phyloP scores from a whole-genome alignment of 2,888 invertebrate genomes.

The Melolontha melolontha region DNA sequence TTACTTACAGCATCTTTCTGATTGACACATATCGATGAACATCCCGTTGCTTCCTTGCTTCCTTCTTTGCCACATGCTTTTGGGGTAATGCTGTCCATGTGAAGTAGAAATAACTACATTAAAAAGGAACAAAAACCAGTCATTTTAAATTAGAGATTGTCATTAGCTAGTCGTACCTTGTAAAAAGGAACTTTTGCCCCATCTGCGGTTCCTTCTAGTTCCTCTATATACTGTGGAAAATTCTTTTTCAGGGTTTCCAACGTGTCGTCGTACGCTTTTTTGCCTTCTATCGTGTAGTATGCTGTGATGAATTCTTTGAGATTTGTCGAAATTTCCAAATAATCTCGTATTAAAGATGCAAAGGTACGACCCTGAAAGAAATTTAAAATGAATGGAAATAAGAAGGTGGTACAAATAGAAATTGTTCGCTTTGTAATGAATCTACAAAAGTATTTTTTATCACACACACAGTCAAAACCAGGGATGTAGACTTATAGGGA shows the following conservation, averaged over 20 bases:
- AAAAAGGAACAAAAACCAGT: background rate
- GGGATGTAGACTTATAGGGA: too few species aligned
- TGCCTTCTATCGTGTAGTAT: conserved; percentile 78
- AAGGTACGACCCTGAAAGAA: conserved; percentile 82
- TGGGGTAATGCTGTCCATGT: conserved; percentile 84
- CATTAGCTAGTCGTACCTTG: conserved; percentile 70
- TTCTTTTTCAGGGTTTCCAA: conserved; percentile 75
- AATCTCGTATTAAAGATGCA: conserved; percentile 78
- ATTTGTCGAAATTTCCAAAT: conserved; percentile 71
- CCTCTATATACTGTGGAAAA: conserved; percentile 86
- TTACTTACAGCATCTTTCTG: conserved; percentile 24
- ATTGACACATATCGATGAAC: conserved; percentile 35
- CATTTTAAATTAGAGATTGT: background rate
- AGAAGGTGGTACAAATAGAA: too few species aligned
- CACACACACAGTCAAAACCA: too few species aligned
- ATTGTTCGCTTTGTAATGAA: too few species aligned
- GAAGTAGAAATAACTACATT: conserved; percentile 82
- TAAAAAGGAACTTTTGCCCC: conserved; percentile 86
- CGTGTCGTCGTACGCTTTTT: conserved; percentile 79
- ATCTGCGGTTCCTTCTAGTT: conserved; percentile 87
- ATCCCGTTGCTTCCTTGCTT: conserved; percentile 74
- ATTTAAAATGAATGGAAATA: conserved; percentile 27
- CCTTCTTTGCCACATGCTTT: conserved; percentile 72
- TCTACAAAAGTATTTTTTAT: too few species aligned
- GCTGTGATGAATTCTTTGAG: conserved; percentile 79